Evolutionary conservation across 2,113 vertebrate genomes (phyloP).

Genomic region (Bucco capensis): DNA sequence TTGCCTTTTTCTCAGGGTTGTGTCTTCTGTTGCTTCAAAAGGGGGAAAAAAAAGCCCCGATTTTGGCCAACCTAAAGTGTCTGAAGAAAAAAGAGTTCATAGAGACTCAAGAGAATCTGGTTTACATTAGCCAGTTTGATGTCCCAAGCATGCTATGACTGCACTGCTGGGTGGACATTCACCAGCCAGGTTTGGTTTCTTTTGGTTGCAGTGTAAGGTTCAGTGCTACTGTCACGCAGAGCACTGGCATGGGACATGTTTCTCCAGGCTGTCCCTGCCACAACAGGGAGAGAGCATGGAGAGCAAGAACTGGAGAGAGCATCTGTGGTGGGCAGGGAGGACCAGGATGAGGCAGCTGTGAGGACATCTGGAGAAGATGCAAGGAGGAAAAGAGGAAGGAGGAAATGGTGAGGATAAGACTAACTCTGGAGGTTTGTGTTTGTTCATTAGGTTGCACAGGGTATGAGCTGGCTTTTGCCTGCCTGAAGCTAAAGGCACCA

Average conservation of each 20-base stretch:
- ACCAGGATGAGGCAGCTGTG: accelerated
- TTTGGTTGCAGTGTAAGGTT: background rate
- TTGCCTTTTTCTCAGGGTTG: slow-evolving; percentile 30
- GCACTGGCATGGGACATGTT: background rate
- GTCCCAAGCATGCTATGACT: background rate
- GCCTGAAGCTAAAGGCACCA: background rate
- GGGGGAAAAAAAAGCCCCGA: background rate
- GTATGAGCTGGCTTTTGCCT: background rate
- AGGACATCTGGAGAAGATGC: background rate
- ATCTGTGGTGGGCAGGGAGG: background rate
- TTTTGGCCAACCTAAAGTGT: background rate
- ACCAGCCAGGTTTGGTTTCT: background rate
- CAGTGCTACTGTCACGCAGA: background rate
- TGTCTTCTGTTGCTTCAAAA: background rate
- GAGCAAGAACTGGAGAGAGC: background rate
- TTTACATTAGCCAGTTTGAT: slow-evolving; percentile 42
- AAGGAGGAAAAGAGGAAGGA: background rate
- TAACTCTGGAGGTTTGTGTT: background rate
- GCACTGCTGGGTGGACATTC: background rate
- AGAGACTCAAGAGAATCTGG: slow-evolving; percentile 11
- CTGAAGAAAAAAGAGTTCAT: background rate
- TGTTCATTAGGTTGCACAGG: too few relatives aligned
- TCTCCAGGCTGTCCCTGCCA: background rate
- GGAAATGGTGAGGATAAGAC: slow-evolving; percentile 3
- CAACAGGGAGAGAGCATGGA: accelerated